Base-by-base conservation (phyloP, 2,888 invertebrate species). In the Prosopocoilus inquinatus region DNA sequence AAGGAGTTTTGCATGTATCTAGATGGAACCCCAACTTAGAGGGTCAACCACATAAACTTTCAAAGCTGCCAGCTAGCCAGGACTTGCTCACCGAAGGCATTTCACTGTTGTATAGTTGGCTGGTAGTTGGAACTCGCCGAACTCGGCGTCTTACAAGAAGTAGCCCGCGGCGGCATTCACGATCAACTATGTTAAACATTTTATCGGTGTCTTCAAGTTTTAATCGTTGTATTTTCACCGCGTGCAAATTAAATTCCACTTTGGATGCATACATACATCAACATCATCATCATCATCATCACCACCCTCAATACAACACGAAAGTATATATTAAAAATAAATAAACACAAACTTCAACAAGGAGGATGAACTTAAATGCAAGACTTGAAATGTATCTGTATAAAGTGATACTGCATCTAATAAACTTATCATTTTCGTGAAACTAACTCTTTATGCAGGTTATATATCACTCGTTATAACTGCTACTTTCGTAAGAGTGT, bases 21-120 rank as follows among this genome's bases (percentile, higher is more conserved):
- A 68, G 57, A 54, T 57, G 57, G 70, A 72, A 67, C 70, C 68
- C 70, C 71, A 71, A 73, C 71, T 73, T 72, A 65, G 70, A 75
- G 76, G 77, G 76, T 76, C 75, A 76, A 76, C 77, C 77, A 67
- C 77, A 77, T 73, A 77, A 77, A 76, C 76, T 77, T 77, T 70
- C 68, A 67, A 73, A 75, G 74, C 72, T 74, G 74, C 69, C 70
- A 66, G 67, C 70, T 66, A 68, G 70, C 70, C 69, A 67, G 69
- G 69, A 71, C 70, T 67, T 70, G 69, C 69, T 70, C 67, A 70
- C 70, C 67, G 70, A 71, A 71, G 71, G 71, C 72, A 72, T 73
- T 71, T 71, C 71, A 62, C 62, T 63, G 67, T 63, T 65, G 62
- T 63, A 38, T 28, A 49, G 38, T 60, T 63, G 61, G 62, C 59